phyloP scores from a whole-genome alignment of 2,797 vertebrate species.

The Oophaga sylvatica region DNA sequence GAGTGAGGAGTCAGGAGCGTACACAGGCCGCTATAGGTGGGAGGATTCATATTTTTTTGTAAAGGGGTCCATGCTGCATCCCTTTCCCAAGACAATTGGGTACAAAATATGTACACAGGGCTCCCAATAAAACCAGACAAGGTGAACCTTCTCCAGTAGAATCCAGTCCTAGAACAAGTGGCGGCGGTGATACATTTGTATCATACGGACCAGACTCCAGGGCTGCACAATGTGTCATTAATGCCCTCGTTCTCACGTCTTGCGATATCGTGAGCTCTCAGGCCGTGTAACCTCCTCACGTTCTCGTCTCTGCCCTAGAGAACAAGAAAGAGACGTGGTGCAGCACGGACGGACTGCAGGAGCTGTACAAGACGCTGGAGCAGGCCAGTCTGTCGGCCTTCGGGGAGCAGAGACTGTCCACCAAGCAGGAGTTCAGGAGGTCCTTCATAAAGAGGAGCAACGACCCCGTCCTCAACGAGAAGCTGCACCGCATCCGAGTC shows the following conservation, averaged over 20 bases:
- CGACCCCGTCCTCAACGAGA: constrained; percentile 87
- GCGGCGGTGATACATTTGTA: background rate
- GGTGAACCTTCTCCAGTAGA: too few species aligned
- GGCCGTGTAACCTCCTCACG: background rate
- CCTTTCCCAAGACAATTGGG: too few species aligned
- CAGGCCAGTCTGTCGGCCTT: constrained; percentile 82
- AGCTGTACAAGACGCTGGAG: constrained; percentile 84
- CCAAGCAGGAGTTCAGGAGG: constrained; percentile 83
- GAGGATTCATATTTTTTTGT: too few species aligned
- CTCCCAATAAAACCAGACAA: too few species aligned
- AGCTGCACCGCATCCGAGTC: constrained; percentile 85
- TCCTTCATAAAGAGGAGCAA: constrained; percentile 82
- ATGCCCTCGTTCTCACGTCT: too few species aligned
- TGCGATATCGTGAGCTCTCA: background rate
- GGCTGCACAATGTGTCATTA: too few species aligned
- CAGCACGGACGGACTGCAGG: constrained; percentile 78
- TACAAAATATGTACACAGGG: too few species aligned
- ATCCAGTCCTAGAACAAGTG: too few species aligned
- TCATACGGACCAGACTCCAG: too few species aligned
- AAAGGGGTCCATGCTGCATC: too few species aligned
- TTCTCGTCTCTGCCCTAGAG: constrained; percentile 73
- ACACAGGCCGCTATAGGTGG: too few species aligned
- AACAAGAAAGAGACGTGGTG: constrained; percentile 70
- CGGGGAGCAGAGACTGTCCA: constrained; percentile 83
- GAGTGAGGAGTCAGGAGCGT: too few species aligned